Base-by-base conservation (phyloP, 1,140 invertebrate genomes). In the Matsumurasca onukii region DNA sequence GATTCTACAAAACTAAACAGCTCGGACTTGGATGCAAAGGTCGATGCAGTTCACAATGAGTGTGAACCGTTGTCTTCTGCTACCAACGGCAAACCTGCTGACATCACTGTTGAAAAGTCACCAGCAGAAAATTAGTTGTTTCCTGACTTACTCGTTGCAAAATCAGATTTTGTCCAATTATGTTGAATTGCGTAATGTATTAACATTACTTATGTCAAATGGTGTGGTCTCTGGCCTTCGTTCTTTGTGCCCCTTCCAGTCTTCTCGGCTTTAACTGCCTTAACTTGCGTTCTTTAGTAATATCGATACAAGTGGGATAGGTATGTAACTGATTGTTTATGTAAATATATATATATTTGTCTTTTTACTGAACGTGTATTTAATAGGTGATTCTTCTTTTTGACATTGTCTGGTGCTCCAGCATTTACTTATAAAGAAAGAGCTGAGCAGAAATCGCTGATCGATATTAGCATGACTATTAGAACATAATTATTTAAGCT, bases 361-460 rank as follows among this genome's bases (percentile, higher is more conserved):
- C 55, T 59, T 59, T 59, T 59, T 59, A 59, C 55, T 59, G 55
- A 59, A 59, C 55, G 55, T 59, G 55, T 59, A 59, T 59, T 27
- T 2, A 27, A 59, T n/a, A 59, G 25, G 13, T 59, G 15, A 17
- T 27, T 12, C 22, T 59, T 12, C 22, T 39, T 39, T 39, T 39
- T 39, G 22, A 59, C 55, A 59, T 27, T 27, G 25, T 27, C 55
- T 22, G 55, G 55, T 59, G 55, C 55, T 59, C 24, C 55, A 27
- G 24, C 25, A 59, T 22, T 59, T 59, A 22, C 5, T 17, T 39
- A n/a, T 39, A 39, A 39, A 5, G 34, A 39, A 39, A 17, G 34
- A 39, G 34, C 34, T 9, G 34, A 39, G 34, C 34, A 39, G 5
- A 9, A 9, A 5, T 59, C 3, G 24, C 55, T 24, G 55, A 25